Base-by-base conservation (phyloP, 2,797 vertebrate species). In the Sebastiscus tertius region DNA sequence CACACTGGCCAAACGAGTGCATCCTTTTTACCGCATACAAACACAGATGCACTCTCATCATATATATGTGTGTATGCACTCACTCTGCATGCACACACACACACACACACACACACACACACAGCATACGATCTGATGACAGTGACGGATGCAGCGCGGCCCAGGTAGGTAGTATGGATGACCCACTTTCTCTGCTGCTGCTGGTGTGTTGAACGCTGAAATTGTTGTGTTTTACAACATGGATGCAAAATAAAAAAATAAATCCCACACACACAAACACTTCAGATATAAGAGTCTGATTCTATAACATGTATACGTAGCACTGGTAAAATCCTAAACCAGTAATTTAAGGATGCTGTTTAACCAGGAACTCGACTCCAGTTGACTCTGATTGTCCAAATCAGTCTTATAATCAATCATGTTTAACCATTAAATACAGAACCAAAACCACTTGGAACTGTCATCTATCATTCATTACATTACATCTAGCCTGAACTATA, bases 131-230 rank as follows among this genome's bases (percentile, higher is more conserved):
- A 83, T 75, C 10, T 71, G 68, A 34, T 84, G 84, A 85, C 76
- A 70, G 73, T 72, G 84, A 85, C 11, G 16, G 68, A 91, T 88
- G 72, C 75, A 59, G 75, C 7, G 10, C 58, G 77, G 80, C 31
- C 1, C 84, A 84, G 84, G 81, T 49, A 8, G 61, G n/a, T 87
- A 76, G 22, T 67, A 81, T 75, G 27, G 80, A 80, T 86, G 84
- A 89, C 87, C 83, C 83, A 91, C 2, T 89, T 91, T 88, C 62
- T 81, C 66, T 60, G 60, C 54, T 46, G 39, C 46, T 76, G 65
- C 12, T 62, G 56, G 2, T 64, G n/a, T 20, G 67, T 2, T 66
- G 16, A 77, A 58, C n/a, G 68, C 78, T 22, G 9, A 46, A 34
- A 31, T 22, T 33, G 13, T 27, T 63, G 78, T 61, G 27, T 72